Evolutionary conservation across 2,888 invertebrate species (phyloP).

Genomic region (Glaucopsyche alexis): DNA sequence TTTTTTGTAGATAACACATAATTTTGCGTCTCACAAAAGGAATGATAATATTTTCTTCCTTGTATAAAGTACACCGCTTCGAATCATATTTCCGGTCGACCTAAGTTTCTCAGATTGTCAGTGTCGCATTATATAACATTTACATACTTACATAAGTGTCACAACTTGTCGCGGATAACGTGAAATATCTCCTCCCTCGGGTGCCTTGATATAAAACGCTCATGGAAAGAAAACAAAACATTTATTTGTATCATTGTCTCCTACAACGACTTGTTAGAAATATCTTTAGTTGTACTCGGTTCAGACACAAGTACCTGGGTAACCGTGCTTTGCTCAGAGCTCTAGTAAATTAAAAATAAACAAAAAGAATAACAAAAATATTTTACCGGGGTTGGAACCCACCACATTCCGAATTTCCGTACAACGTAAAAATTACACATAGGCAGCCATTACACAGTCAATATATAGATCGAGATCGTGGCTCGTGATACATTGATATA

Average conservation of each 20-base stretch:
- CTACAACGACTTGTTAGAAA: not conserved
- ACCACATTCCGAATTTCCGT: too few relatives aligned
- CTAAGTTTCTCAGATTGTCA: not conserved
- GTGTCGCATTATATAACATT: not conserved
- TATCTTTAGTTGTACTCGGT: not conserved
- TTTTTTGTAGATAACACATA: too few relatives aligned
- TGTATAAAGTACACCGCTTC: not conserved
- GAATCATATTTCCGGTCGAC: not conserved
- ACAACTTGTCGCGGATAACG: not conserved
- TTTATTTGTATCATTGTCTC: not conserved
- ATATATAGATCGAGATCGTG: too few relatives aligned
- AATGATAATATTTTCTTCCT: not conserved
- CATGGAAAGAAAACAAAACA: not conserved
- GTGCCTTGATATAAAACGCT: not conserved
- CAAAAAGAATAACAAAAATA: too few relatives aligned
- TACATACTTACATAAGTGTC: constrained; percentile 1
- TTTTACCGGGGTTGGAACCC: too few relatives aligned
- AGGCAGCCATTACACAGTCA: too few relatives aligned
- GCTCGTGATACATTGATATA: too few relatives aligned
- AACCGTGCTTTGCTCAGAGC: too few relatives aligned
- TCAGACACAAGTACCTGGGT: too few relatives aligned
- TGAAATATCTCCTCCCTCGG: constrained; percentile 4
- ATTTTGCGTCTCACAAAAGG: too few relatives aligned
- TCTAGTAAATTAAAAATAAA: too few relatives aligned
- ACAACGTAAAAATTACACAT: too few relatives aligned